Base-by-base conservation (phyloP, 2,113 vertebrate genomes). In the Pelvicachromis taeniatus region DNA sequence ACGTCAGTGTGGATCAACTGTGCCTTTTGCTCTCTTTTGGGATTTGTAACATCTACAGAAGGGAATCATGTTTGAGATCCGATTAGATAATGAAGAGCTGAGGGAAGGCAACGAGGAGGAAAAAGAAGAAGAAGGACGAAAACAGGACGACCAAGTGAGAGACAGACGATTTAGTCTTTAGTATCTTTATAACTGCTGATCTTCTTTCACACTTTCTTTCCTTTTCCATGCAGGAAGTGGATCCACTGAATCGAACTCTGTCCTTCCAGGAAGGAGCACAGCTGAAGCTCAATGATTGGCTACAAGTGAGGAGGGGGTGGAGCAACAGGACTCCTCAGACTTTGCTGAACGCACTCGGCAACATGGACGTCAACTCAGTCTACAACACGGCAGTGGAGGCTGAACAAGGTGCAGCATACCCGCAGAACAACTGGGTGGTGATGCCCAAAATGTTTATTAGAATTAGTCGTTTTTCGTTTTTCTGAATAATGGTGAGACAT, bases 1-100 rank as follows among this genome's bases (percentile, higher is more conserved):
- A 31, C 2, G 26, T 50, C 48, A 19, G 3, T 53, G 50, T n/a
- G 19, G 19, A 19, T 53, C 19, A 19, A 14, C 13, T 26, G 2
- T 35, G 33, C 38, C 13, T 50, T 54, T 40, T 80, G 5, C 9
- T 50, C n/a, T 55, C 33, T 38, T 33, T 12, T 19, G 10, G 19
- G 33, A 4, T 79, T 26, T 38, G 40, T 50, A 3, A 2, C 16
- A 4, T 48, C 45, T 88, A 53, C 93, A 99, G 98, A 97, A 94
- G 85, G 97, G 96, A 82, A 85, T 98, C 87, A 98, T 95, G 93
- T 99, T 99, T 96, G 97, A 99, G 95, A 97, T 99, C 84, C 93
- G 94, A 77, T 91, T 98, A 50, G 91, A 97, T 23, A 95, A 96
- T 45, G 88, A 92, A 12, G 78, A 17, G 31, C 77, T 2, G 29